Evolutionary conservation across 2,113 vertebrate genomes (phyloP).

Genomic region (Steatornis caripensis): DNA sequence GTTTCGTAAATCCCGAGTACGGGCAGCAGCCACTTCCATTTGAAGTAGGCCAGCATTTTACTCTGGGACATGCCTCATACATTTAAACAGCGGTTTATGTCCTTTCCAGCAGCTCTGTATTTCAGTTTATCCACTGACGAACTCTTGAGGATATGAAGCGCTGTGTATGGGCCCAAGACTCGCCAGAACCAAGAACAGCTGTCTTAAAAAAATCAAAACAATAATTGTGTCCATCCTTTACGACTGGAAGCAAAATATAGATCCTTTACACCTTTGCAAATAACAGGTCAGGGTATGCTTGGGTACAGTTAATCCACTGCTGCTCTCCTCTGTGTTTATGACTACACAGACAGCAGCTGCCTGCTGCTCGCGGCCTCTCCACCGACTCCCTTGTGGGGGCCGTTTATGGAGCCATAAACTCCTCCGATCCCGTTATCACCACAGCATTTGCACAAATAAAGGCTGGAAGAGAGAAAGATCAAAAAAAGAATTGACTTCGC

Average conservation of each 20-base stretch:
- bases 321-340: slow-evolving; percentile 15
- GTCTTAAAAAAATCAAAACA: not conserved
- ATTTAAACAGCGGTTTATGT: slow-evolving; percentile 6
- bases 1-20: not conserved
- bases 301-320: slow-evolving; percentile 46
- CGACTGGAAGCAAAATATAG: slow-evolving; percentile 28
- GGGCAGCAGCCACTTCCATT: slow-evolving; percentile 44
- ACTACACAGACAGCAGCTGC: slow-evolving; percentile 64
- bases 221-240: not conserved
- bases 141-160: not conserved
- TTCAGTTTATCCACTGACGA: slow-evolving; percentile 28
- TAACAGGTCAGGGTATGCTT: not conserved
- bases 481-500: not conserved
- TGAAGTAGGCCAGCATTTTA: slow-evolving; percentile 44
- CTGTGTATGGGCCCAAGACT: not conserved
- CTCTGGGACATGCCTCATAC: slow-evolving; percentile 12
- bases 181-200: not conserved
- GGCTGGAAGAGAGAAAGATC: not conserved
- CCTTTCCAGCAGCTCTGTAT: slow-evolving; percentile 35
- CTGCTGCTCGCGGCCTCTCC: slow-evolving; percentile 40
- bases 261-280: slow-evolving; percentile 47
- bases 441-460: slow-evolving; percentile 42
- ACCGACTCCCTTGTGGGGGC: slow-evolving; percentile 14
- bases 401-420: slow-evolving; percentile 64
- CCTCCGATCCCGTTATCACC: slow-evolving; percentile 31